Percentiles rank a stretch among this genome's conserved stretches.
Evolutionary conservation across 2,113 vertebrate genomes (phyloP).

Genomic region (Nothoprocta pentlandii): DNA sequence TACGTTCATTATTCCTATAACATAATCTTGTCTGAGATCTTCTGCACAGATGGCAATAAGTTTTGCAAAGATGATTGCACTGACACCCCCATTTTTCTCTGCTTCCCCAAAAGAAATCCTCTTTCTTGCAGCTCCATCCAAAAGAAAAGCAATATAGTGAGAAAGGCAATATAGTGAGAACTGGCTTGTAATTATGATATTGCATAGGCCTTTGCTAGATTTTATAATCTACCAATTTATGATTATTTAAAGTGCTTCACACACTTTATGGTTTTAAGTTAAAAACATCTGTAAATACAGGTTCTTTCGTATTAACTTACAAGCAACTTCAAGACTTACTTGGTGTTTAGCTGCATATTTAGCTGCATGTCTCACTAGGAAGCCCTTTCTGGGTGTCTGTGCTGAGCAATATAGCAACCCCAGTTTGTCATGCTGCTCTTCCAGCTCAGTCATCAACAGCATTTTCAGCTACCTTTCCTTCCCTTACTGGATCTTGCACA

Average conservation of each 20-base stretch:
- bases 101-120: background rate
- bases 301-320: background rate
- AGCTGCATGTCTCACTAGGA: background rate
- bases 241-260: background rate
- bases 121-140: background rate
- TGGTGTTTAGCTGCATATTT: background rate
- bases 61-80: background rate
- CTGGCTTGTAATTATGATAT: background rate
- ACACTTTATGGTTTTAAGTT: background rate
- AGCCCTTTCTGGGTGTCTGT: background rate
- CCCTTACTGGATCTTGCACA: background rate
- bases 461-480: background rate
- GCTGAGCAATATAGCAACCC: background rate
- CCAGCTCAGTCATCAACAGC: background rate
- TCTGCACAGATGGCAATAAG: background rate
- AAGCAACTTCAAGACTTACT: background rate
- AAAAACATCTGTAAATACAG: background rate
- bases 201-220: background rate
- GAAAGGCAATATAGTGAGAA: background rate
- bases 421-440: background rate
- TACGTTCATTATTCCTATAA: background rate
- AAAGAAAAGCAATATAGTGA: background rate
- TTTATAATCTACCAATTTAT: background rate
- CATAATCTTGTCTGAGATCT: background rate
- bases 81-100: background rate